Base-by-base conservation (phyloP, 35 echinoderm and acorn worm genomes). In the Lytechinus variegatus region DNA sequence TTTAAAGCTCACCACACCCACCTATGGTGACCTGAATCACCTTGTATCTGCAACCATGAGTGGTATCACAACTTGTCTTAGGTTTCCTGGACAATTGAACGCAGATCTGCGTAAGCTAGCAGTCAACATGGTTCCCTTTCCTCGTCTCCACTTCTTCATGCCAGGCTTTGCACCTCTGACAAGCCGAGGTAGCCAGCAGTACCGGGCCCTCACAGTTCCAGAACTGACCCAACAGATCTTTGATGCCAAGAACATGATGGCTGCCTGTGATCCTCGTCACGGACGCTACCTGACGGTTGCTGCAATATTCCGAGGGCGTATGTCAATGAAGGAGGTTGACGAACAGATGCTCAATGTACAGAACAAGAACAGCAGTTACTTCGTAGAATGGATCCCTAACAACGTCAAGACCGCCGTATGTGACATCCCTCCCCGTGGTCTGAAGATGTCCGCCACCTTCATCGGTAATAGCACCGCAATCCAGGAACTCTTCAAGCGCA, bases 91-190 rank as follows among this genome's bases (percentile, higher is more conserved):
- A 72, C 98, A 99, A 87, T 93, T 99, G 87, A 97, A 97, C 91
- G 94, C 94, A 27, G 94, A 95, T 95, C 89, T 97, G 14, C 86
- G 94, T 54, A 97, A 97, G 89, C 71, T 97, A 13, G 97, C 97
- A 8, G 96, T 98, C 27, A 98, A 98, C 95, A 98, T 98, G 97
- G 97, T 98, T 19, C 97, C 97, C 56, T 97, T 98, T 95, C 98
- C 98, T 12, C 96, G 98, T 91, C 96, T 98, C 52, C 98, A 98
- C 91, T 98, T 98, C 94, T 98, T 98, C 94, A 98, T 98, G 96
- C 98, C 98, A 28, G 98, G 98, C 6, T 98, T 98, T 87, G 98
- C 98, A 27, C 98, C 98, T 9, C 94, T 97, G 27, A 98, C 96
- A 28, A 99, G 98, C 86, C 97, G 98, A 95, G 95, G 98, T 72